Evolutionary conservation across 2,797 vertebrate species (phyloP), one percentile per base, ranked within the genome.

Genomic region (Sciaenops ocellatus): DNA sequence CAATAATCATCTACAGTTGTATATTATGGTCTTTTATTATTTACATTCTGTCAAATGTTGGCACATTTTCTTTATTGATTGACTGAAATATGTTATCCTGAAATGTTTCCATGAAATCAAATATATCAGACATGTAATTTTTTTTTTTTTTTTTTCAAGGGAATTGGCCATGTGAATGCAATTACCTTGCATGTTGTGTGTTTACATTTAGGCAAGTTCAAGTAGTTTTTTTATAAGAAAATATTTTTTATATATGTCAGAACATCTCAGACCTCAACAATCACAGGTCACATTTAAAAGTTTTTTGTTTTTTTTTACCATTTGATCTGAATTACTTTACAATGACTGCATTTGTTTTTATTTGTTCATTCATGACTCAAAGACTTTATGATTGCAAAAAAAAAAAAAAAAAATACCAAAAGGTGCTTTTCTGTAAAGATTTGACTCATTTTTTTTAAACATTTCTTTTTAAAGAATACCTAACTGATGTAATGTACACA

Each of bases 401-500:
- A 6, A 55, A 55, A 55, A 55, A 5, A 28, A 30, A 5, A 1
- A 30, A 78, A 70, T 70, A 86, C 30, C 67, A 76, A 86, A 83
- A 59, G 85, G 76, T 92, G 87, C 88, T 86, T 38, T 38, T 85
- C 56, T 90, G 83, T 80, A 80, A 85, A 89, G 51, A 75, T 60
- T 64, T 30, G 41, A 44, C 60, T 80, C 55, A 67, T 30, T 84
- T 86, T 84, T 79, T 76, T 77, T 46, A 9, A 42, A 82, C 73
- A 76, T 84, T 84, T 62, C 30, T 80, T 79, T 71, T 57, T 48
- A 73, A 74, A 71, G 17, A 15, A 81, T 69, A 77, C 18, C n/a
- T 20, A 79, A 78, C 79, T 78, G 73, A 82, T 90, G 79, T 85
- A 80, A 86, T 86, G 81, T 91, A 89, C 87, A 86, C 81, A 30